A percentile compares a stretch with the other conserved stretches of the same genome.
Evolutionary conservation across 2,797 vertebrate genomes (phyloP).

Genomic region (Silurus aristotelis): DNA sequence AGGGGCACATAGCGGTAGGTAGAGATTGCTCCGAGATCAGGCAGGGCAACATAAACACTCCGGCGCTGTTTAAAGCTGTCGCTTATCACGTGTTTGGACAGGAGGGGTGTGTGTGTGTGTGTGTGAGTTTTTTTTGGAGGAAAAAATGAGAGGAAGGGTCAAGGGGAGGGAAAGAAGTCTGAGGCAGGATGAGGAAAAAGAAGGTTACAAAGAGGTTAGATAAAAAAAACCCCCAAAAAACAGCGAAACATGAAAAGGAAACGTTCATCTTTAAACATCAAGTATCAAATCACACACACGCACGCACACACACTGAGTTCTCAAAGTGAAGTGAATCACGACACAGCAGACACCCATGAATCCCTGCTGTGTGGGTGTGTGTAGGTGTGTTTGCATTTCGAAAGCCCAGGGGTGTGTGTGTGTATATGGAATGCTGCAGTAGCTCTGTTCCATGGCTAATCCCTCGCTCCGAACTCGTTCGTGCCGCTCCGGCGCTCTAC

Average conservation of each 20-base stretch:
- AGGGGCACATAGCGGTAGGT: neutral
- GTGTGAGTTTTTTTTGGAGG: neutral
- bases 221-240: neutral
- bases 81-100: slow-evolving; percentile 32
- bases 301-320: neutral
- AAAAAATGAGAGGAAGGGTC: slow-evolving; percentile 10
- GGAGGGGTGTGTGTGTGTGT: neutral
- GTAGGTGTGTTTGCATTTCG: neutral
- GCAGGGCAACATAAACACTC: neutral
- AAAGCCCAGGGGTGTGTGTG: neutral
- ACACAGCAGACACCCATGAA: neutral
- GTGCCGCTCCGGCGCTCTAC: no score
- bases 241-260: neutral
- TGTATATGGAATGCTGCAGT: neutral
- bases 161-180: neutral
- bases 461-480: no score
- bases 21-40: slow-evolving; percentile 7
- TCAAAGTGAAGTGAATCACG: slow-evolving; percentile 1
- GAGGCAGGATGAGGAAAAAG: neutral
- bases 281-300: neutral
- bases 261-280: slow-evolving; percentile 17
- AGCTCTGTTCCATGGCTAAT: no score
- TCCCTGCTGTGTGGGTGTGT: neutral
- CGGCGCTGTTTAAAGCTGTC: slow-evolving; percentile 5
- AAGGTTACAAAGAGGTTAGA: slow-evolving; percentile 5